Evolutionary conservation across 2,888 invertebrate genomes (phyloP), one percentile per base, ranked within the genome.

Genomic region (Drosophila subsilvestris): DNA sequence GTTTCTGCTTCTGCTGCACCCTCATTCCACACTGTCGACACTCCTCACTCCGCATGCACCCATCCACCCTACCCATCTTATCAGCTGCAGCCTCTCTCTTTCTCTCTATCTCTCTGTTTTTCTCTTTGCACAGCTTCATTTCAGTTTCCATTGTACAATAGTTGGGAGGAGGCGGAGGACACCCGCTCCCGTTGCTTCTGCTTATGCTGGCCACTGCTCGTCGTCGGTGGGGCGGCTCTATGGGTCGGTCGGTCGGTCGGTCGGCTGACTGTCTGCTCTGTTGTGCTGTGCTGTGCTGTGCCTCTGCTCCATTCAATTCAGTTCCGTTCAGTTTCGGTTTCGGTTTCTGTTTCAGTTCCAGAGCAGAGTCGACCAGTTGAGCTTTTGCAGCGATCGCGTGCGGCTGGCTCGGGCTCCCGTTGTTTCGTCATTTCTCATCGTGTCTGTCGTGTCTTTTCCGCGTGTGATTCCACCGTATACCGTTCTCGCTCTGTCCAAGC

Each of bases 371-470:
- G 78, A 80, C 78, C 88, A 89, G 86, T 89, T 89, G 89, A 89
- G 89, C 80, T 89, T 85, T 87, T 75, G 86, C 80, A 82, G 88
- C 80, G 86, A 87, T 87, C 89, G 89, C 86, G 86, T 86, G 88
- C 88, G 86, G 87, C 87, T 88, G 87, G 87, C 81, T 81, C 87
- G 87, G 87, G 87, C 81, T 81, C 67, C 68, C 65, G 49, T 59
- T 48, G 49, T 62, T 51, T 63, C 43, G 54, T 73, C 48, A 53
- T 42, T 56, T 62, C 37, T 57, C 43, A 43, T 66, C 43, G 29
- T 68, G 63, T 61, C 61, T 54, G 63, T 47, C 63, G 56, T 49
- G 48, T 61, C 42, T 55, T 60, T 60, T 60, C 60, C 60, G 57
- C 49, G 63, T 60, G 60, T 54, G 55, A 29, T 54, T 45, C 54